phyloP scores from a whole-genome alignment of 2,113 vertebrate species.

The Pteronura brasiliensis region DNA sequence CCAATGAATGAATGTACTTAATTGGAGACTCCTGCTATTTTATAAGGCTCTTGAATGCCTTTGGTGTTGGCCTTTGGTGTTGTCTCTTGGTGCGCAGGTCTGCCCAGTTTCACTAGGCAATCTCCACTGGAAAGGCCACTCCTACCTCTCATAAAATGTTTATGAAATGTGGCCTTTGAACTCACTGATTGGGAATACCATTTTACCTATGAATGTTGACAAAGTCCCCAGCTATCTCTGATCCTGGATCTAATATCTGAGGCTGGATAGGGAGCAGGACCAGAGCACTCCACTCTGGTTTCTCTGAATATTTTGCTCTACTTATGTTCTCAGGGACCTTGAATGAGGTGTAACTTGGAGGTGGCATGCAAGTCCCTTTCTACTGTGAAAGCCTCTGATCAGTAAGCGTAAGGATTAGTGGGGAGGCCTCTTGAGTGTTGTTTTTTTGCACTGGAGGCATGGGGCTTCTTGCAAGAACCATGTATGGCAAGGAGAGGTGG shows the following conservation, averaged over 20 bases:
- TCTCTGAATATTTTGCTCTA: neutral
- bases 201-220: neutral
- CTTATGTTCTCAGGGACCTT: neutral
- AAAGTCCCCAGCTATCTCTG: neutral
- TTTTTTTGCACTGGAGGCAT: neutral
- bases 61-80: neutral
- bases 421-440: neutral
- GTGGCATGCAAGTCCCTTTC: accelerated
- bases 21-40: neutral
- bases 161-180: neutral
- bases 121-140: neutral
- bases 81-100: neutral
- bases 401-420: neutral
- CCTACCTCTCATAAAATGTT: neutral
- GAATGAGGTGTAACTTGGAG: neutral
- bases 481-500: neutral
- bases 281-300: neutral
- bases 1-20: neutral
- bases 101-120: neutral
- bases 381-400: neutral
- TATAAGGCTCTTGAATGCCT: neutral
- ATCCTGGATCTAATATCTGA: neutral
- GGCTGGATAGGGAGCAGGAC: neutral
- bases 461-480: neutral
- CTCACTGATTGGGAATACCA: neutral